These are phyloP conservation scores for Pectinophora gossypiella DNA, from an alignment of 1,140 invertebrate genomes.

Conservation along the genomic window DNA sequence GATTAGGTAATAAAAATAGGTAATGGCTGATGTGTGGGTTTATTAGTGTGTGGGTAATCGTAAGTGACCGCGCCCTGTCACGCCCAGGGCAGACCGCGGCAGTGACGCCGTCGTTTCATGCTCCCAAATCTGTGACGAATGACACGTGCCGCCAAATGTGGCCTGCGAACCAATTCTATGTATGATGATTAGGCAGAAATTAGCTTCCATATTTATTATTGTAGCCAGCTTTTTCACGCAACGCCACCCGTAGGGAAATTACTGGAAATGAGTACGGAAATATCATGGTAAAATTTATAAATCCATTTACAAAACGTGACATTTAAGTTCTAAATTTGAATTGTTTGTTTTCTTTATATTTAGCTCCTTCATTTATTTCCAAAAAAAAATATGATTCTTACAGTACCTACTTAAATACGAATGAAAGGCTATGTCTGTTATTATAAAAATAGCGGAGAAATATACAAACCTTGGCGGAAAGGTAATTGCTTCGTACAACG, in stretches of 20 bases:
- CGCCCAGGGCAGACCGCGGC: conserved; percentile 39
- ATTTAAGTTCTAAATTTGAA: too few relatives aligned
- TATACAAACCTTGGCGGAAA: too few relatives aligned
- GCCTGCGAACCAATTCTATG: background rate
- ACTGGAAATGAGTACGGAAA: too few relatives aligned
- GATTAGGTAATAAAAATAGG: conserved; percentile 15
- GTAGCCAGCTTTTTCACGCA: background rate
- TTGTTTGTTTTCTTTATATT: too few relatives aligned
- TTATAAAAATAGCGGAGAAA: too few relatives aligned
- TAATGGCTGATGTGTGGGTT: conserved; percentile 30
- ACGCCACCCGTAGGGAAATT: too few relatives aligned
- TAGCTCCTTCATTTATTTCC: too few relatives aligned
- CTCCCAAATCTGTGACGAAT: conserved; percentile 48
- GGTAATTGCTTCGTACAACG: conserved; percentile 16
- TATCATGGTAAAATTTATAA: too few relatives aligned
- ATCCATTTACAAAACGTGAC: too few relatives aligned
- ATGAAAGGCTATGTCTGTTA: too few relatives aligned
- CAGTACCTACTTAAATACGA: too few relatives aligned
- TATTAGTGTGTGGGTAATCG: conserved; percentile 31
- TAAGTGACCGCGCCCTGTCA: conserved; percentile 46
- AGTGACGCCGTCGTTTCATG: conserved; percentile 53
- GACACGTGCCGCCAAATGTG: conserved; percentile 29
- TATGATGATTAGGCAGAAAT: background rate
- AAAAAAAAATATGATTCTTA: too few relatives aligned
- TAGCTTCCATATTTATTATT: background rate